These are phyloP conservation scores for Protaetia brevitarsis DNA, from an alignment of 1,140 invertebrate genomes.

Conservation along the genomic window DNA sequence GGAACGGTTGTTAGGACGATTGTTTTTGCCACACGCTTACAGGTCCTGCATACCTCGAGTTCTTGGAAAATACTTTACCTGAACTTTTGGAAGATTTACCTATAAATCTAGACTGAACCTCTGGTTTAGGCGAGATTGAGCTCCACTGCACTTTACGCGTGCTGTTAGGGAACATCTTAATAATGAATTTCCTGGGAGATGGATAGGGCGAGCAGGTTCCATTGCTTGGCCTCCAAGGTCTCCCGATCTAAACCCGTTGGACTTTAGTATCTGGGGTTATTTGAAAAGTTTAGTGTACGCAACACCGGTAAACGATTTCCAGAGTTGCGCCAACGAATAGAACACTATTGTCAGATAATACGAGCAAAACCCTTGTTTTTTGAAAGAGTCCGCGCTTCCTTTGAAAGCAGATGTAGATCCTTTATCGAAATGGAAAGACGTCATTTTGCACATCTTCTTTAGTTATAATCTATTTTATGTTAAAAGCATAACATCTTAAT, in stretches of 20 bases:
- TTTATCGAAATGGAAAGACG: background rate
- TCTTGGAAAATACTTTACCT: slow-evolving; percentile 35
- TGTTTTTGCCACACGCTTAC: slow-evolving; percentile 42
- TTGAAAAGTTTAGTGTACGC: slow-evolving; percentile 19
- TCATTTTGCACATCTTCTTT: too few relatives aligned
- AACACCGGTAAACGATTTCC: slow-evolving; percentile 19
- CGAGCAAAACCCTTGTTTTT: background rate
- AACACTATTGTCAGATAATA: slow-evolving; percentile 7
- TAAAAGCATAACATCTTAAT: background rate
- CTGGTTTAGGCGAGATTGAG: slow-evolving; percentile 43
- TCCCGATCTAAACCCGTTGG: slow-evolving; percentile 13
- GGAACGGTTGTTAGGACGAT: slow-evolving; percentile 42
- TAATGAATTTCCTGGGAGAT: slow-evolving; percentile 14
- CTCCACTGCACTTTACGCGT: slow-evolving; percentile 34
- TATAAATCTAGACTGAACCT: slow-evolving; percentile 32
- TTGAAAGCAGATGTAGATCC: slow-evolving; percentile 12
- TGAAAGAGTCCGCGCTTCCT: slow-evolving; percentile 15
- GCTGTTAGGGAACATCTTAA: slow-evolving; percentile 19
- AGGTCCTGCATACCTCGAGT: slow-evolving; percentile 37
- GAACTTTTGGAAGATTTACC: slow-evolving; percentile 37
- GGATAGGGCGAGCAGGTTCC: slow-evolving; percentile 20
- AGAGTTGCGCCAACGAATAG: slow-evolving; percentile 17
- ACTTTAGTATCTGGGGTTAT: slow-evolving; percentile 19
- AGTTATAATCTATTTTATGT: background rate
- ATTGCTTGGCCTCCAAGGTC: slow-evolving; percentile 16